Percentiles rank a stretch among this genome's conserved stretches.
Conservation (phyloP, 2,113 vertebrate genomes). For the Colistium nudipinnis region DNA sequence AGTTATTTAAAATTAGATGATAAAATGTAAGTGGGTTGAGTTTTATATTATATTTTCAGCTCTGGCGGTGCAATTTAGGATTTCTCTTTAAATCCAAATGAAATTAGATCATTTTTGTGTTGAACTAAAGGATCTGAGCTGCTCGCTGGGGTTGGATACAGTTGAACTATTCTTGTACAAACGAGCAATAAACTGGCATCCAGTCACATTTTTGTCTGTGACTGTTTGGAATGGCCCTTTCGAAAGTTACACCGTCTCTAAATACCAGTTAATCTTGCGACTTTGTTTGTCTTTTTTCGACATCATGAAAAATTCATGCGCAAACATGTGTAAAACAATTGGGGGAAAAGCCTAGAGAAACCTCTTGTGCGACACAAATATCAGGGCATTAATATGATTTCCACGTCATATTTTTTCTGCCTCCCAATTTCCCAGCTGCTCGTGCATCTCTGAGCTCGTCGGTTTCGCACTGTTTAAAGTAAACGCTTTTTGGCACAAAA, state of each 20-base stretch:
- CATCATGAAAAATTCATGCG: conserved; percentile 2
- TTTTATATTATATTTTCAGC: conserved; percentile 30
- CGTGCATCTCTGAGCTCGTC: conserved; percentile 33
- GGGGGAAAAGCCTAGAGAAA: conserved; percentile 2
- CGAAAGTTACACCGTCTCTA: conserved; percentile 1
- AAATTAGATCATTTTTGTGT: conserved; percentile 4
- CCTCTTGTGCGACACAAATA: conserved; percentile 18
- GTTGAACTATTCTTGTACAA: background rate
- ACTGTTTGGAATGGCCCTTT: background rate
- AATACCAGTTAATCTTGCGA: background rate
- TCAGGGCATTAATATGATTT: conserved; percentile 37
- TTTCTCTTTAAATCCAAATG: conserved; percentile 25
- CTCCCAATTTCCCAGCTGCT: conserved; percentile 53
- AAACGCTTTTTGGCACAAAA: conserved; percentile 58
- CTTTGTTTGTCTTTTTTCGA: conserved; percentile 4
- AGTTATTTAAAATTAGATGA: conserved; percentile 26
- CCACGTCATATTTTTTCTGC: conserved; percentile 41
- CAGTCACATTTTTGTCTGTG: conserved; percentile 1
- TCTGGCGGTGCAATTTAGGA: background rate
- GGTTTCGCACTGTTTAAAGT: conserved; percentile 50
- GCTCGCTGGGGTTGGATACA: background rate
- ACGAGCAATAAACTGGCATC: background rate
- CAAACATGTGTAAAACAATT: conserved; percentile 3
- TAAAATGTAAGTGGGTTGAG: conserved; percentile 15
- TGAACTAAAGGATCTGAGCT: background rate